Evolutionary conservation across 2,797 vertebrate species (phyloP).

Genomic region (Darevskia mixta): DNA sequence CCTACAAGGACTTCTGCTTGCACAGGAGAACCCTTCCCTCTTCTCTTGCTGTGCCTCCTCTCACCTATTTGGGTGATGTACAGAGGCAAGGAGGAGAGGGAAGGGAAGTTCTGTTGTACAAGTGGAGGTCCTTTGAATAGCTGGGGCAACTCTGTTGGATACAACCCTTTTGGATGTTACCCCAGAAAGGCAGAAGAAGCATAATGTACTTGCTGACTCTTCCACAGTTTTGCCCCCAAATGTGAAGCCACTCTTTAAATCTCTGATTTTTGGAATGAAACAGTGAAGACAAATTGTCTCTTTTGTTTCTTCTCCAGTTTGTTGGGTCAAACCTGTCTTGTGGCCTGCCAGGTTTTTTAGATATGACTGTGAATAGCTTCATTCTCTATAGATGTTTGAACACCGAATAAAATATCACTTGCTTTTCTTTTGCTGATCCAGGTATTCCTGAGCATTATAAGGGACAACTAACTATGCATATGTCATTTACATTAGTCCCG

Average conservation of each 20-base stretch:
- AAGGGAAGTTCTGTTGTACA: no score
- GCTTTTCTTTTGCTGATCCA: slow-evolving; percentile 37
- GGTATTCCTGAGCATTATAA: no score
- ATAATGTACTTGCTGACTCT: not conserved
- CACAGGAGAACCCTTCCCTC: no score
- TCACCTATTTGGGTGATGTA: no score
- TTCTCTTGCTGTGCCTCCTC: no score
- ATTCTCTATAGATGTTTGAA: slow-evolving; percentile 61
- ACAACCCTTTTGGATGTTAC: not conserved
- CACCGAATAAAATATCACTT: slow-evolving; percentile 62
- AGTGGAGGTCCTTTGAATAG: no score
- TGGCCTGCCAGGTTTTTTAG: slow-evolving; percentile 39
- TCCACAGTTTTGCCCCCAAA: not conserved
- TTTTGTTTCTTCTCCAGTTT: not conserved
- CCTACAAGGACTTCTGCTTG: no score
- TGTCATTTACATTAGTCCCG: no score
- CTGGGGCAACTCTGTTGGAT: no score
- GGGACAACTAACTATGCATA: no score
- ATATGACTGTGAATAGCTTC: slow-evolving; percentile 41
- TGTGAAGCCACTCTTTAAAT: not conserved
- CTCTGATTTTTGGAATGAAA: not conserved
- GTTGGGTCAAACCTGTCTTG: not conserved
- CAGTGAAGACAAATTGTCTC: no score
- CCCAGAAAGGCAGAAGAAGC: not conserved
- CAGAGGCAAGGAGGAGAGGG: no score